Conservation (phyloP, 2,888 invertebrate species). For the Nemapogon koenigi region DNA sequence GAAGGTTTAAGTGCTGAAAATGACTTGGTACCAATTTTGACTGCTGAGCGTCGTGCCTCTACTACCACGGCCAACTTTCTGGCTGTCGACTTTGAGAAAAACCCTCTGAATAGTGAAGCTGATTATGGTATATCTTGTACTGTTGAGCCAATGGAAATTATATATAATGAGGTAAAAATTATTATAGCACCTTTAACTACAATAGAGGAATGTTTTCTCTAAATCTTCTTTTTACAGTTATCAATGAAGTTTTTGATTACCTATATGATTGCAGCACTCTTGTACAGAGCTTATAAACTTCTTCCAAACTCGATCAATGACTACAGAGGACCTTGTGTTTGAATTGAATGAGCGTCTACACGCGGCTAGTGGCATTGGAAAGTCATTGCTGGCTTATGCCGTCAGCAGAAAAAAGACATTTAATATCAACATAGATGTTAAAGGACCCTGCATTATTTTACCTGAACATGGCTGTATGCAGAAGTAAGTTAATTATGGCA, state of each 20-base stretch:
- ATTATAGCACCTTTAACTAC: no score
- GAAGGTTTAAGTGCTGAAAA: conserved; percentile 78
- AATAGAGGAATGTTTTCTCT: not conserved
- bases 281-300: conserved; percentile 75
- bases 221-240: not conserved
- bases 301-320: conserved; percentile 65
- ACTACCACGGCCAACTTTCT: conserved; percentile 72
- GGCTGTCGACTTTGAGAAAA: conserved; percentile 76
- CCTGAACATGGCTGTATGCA: conserved; percentile 76
- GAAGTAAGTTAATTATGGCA: conserved; percentile 66
- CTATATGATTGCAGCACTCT: conserved; percentile 63
- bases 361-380: conserved; percentile 38
- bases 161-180: conserved; percentile 81
- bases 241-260: no score
- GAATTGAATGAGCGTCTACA: conserved; percentile 29
- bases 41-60: conserved; percentile 55
- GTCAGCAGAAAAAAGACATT: conserved; percentile 59
- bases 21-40: conserved; percentile 71
- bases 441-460: conserved; percentile 77
- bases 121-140: conserved; percentile 72
- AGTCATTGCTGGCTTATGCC: conserved; percentile 52
- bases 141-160: conserved; percentile 76
- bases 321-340: conserved; percentile 41
- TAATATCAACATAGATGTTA: conserved; percentile 75
- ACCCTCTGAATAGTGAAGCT: conserved; percentile 69